Evolutionary conservation across 2,888 invertebrate genomes (phyloP), one percentile per base, ranked within the genome.

Genomic region (Druceiella hillmani): DNA sequence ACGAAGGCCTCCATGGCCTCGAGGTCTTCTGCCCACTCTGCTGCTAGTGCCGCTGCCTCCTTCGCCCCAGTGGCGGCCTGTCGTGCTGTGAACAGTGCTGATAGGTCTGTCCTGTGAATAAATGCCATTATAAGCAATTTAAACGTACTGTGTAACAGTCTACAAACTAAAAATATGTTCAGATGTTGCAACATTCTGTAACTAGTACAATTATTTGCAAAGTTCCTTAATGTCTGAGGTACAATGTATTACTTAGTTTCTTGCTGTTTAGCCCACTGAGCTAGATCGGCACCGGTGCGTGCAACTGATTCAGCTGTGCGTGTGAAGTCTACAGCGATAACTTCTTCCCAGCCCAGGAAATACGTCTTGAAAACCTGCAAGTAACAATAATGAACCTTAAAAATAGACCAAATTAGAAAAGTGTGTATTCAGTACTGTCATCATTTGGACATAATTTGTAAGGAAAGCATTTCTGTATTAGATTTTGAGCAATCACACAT

Each of bases 1-100:
- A 98, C 97, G 65, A 99, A 94, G 0, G 92, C 82, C 65, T 98
- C 97, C 93, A 98, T 97, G 13, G 88, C 87, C 59, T 97, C 97
- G 47, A 99, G 75, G 65, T 99, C 98, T 50, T 97, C 95, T 69
- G 98, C 97, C 93, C 97, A 98, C 57, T 98, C 98, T 56, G 88
- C 86, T 61, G 90, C 87, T 15, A 95, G 68, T 53, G 90, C 86
- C 52, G 81, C 81, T 1, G 94, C 93, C 66, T 97, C 95, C 0
- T 79, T 62, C 3, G 78, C 64, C 0, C 84, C 76, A 88, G 97
- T 93, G 1, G 87, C 61, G 1, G 90, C 90, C 60, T 97, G 95
- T 1, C 98, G 76, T 1, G 94, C 93, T 61, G 91, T 92, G 65
- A 99, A 99, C 7, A 99, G 68, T 0, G 98, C 94, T 1, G 93